Percentiles rank a stretch among this genome's conserved stretches.
These are phyloP conservation scores for Bothrops jararaca DNA, from an alignment of 2,113 vertebrate genomes.

Conservation along the genomic window DNA sequence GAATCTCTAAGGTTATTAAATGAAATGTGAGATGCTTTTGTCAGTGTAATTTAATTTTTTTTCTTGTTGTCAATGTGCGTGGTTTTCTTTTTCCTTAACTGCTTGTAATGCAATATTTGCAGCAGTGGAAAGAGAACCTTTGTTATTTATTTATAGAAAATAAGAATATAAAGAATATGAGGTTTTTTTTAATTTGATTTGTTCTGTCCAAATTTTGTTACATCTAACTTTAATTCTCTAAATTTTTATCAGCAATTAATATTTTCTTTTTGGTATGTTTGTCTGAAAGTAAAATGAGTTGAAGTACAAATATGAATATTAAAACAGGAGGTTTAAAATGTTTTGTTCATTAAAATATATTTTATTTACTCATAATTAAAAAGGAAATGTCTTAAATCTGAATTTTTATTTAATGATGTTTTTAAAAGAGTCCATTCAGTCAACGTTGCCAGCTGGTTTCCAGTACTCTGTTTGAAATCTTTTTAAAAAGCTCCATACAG, in stretches of 20 bases:
- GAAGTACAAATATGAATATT: neutral
- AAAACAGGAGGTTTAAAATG: neutral
- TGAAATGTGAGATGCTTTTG: neutral
- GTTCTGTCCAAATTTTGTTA: neutral
- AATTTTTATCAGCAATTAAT: neutral
- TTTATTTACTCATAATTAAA: neutral
- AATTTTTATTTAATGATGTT: neutral
- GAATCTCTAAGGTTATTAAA: neutral
- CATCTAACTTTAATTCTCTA: neutral
- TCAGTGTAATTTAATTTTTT: neutral
- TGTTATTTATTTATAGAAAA: neutral
- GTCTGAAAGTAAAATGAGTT: neutral
- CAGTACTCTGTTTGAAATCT: constrained; percentile 57
- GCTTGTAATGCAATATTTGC: neutral
- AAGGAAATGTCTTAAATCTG: constrained; percentile 5
- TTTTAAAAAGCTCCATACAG: constrained; percentile 61
- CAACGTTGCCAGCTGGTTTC: constrained; percentile 61
- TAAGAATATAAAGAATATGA: neutral
- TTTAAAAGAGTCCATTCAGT: constrained; percentile 9
- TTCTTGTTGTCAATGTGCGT: neutral
- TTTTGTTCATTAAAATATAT: neutral
- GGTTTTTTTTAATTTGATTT: no score
- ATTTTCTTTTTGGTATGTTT: neutral
- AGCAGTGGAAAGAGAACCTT: neutral
- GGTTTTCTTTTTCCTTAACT: neutral